Evolutionary conservation across 2,113 vertebrate genomes (phyloP), one percentile per base, ranked within the genome.

Genomic region (Tachuris rubrigastra): DNA sequence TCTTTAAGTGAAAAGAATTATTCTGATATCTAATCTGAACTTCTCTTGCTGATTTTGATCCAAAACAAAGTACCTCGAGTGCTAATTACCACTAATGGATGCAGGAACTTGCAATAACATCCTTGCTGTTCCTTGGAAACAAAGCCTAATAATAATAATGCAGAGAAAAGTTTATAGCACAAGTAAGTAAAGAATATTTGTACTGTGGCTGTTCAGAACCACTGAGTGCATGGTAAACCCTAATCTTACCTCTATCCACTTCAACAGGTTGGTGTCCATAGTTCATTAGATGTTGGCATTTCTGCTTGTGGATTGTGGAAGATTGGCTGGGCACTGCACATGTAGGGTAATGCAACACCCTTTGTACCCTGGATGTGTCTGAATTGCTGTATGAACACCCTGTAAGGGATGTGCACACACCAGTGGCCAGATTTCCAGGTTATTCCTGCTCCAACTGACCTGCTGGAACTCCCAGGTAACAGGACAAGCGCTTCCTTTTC

Each of bases 201-300:
- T 22, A 50, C 13, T 37, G 31, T 3, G 20, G 73, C 14, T 59
- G 7, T 39, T 73, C 46, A 66, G 42, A 53, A 60, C 23, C 16
- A n/a, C 13, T 30, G 20, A 49, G 6, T 6, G 4, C 1, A 1
- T 16, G n/a, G 31, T 28, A 42, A 66, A 49, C 27, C 22, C n/a
- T 37, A 10, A 55, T 19, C 31, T 67, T 25, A 56, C 35, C 35
- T 62, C 16, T 17, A 14, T 14, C 18, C 19, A 14, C 33, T 55
- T 56, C 63, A 52, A 41, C 19, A 33, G 25, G 33, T 30, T 49
- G 37, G 37, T 16, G 67, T 41, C 49, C 30, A 28, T 4, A 49
- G 27, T 22, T 37, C 33, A 16, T 30, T 16, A 69, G 15, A 19
- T 31, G 63, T 47, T 37, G 8, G 8, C 15, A 35, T 46, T 63